A percentile compares a stretch with the other conserved stretches of the same genome.
Evolutionary conservation across 2,797 vertebrate species (phyloP).

Genomic region (Thripadectes ignobilis): DNA sequence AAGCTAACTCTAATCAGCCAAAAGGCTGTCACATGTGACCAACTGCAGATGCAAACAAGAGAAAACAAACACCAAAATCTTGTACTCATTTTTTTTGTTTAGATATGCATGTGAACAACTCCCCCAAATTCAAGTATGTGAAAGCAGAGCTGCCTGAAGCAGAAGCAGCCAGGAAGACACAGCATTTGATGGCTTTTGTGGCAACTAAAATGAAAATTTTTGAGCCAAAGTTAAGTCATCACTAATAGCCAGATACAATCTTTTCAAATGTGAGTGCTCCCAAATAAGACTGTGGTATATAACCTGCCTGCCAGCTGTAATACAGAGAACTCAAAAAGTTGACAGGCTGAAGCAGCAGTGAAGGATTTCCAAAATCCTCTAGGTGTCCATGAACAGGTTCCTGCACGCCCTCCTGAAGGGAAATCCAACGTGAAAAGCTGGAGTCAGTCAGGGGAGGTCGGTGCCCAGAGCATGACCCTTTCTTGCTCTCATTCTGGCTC

Average conservation of each 20-base stretch:
- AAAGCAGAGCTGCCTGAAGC: background rate
- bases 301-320: background rate
- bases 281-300: background rate
- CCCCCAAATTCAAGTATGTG: background rate
- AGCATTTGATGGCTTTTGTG: background rate
- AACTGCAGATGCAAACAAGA: background rate
- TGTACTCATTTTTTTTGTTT: background rate
- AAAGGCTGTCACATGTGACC: background rate
- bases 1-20: background rate
- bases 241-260: background rate
- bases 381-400: background rate
- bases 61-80: background rate
- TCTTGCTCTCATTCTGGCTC: background rate
- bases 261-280: background rate
- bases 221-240: background rate
- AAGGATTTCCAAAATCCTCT: background rate
- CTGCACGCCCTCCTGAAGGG: background rate
- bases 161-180: background rate
- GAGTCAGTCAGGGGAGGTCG: no score
- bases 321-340: background rate
- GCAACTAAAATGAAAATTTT: background rate
- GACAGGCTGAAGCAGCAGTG: background rate
- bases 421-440: background rate
- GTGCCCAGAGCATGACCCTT: background rate
- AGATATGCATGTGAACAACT: background rate